Evolutionary conservation across 2,113 vertebrate genomes (phyloP), one percentile per base, ranked within the genome.

Genomic region (Psophia crepitans): DNA sequence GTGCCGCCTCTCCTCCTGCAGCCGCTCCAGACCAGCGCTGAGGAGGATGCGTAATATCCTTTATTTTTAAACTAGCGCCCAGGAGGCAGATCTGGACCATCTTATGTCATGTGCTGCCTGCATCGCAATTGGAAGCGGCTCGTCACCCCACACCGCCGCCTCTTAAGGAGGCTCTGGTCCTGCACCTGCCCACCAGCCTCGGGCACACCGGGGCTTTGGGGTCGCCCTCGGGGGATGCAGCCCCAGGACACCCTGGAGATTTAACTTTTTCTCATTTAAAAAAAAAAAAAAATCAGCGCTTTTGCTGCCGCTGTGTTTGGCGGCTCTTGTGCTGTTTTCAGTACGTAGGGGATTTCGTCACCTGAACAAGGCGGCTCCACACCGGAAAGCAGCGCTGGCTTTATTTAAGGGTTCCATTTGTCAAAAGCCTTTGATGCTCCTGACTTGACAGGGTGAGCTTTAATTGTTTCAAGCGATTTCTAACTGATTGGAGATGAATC

Each of bases 131-230:
- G 95, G 97, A 90, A 88, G 95, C 93, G 1, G 95, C 57, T 65
- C 95, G 96, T 99, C 99, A 99, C 98, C 98, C 99, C 99, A 99
- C 98, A 98, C 85, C 65, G 51, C 81, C 63, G 89, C 98, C 98
- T 97, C 96, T 98, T 98, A 98, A 97, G 98, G 98, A 76, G 92
- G 69, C 84, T 26, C 78, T 43, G 60, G 96, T 96, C 57, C 75
- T 60, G 4, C 11, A 41, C 76, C 77, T 35, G 64, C 91, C 26
- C 21, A 7, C 23, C 54, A 23, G 24, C 37, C 39, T 0, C 12
- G 0, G 79, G 90, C 91, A 89, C 65, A 6, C 14, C 2, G 12
- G 7, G 48, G 93, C 48, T 79, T 57, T 32, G 69, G 71, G 78
- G 11, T 75, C 39, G 19, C 85, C 53, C 57, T 2, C 3, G 6